These are phyloP conservation scores for Coenonympha glycerion DNA, from an alignment of 2,888 invertebrate species.

Conservation along the genomic window DNA sequence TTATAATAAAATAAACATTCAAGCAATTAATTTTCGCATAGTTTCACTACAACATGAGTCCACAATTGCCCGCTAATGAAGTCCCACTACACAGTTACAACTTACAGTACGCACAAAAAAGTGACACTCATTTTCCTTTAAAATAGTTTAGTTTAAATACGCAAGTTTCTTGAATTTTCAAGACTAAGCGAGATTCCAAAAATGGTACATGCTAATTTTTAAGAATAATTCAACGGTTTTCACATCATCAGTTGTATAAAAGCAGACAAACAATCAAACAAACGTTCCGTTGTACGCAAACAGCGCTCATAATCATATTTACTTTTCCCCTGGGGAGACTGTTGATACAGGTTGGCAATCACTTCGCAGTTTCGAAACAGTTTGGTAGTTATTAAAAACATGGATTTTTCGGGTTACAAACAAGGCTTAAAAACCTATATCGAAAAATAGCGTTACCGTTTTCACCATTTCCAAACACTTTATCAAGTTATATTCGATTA, in stretches of 20 bases:
- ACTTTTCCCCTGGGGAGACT: no score
- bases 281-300: not conserved
- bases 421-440: not conserved
- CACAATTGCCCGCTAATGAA: no score
- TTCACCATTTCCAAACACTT: not conserved
- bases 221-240: not conserved
- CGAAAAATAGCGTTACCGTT: not conserved
- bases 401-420: not conserved
- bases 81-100: no score
- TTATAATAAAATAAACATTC: no score
- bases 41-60: no score
- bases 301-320: not conserved
- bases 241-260: not conserved
- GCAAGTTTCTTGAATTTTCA: not conserved
- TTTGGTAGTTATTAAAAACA: no score
- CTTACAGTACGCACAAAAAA: no score
- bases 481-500: not conserved
- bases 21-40: no score
- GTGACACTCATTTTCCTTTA: not conserved
- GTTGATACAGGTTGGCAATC: not conserved
- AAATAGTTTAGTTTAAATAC: not conserved
- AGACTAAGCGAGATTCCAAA: not conserved
- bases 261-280: not conserved
- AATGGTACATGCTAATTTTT: not conserved
- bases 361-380: no score